Evolutionary conservation across 1,140 invertebrate genomes (phyloP), one percentile per base, ranked within the genome.

Genomic region (Aphelenchoides besseyi): DNA sequence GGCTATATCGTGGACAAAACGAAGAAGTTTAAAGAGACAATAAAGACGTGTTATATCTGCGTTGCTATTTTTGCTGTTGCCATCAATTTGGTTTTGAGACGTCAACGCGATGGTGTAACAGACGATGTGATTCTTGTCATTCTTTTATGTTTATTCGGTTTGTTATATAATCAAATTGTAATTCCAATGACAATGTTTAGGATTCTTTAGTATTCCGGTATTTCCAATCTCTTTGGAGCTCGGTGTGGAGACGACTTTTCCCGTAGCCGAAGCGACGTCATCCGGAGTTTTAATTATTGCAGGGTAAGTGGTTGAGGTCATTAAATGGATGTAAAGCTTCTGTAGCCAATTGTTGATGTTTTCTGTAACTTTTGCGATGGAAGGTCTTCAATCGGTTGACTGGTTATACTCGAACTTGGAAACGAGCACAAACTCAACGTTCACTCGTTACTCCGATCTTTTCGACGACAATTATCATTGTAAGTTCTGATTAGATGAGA

Each of bases 201-300:
- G 55, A n/a, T 78, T 78, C 61, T 78, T 78, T 28, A n/a, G 73
- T 9, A 76, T 78, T 69, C 76, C 76, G 18, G 79, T 80, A 3
- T 78, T 78, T 52, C 76, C 76, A 12, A 78, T 78, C 28, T 64
- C 69, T 70, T 41, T 78, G 5, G 76, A 78, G 64, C 62, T 78
- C n/a, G 78, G 76, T 16, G 74, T 78, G 9, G 76, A 78, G 41
- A 78, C 76, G 12, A 78, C 76, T 28, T 78, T 81, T 28, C 76
- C 76, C 3, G 66, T 81, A 30, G 74, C 79, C 18, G 76, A 78
- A 61, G 75, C 77, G 8, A 76, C 77, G 29, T 79, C 77, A 18
- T 76, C 74, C 48, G 76, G 76, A 9, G 63, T 80, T 71, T 33
- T 78, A 5, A 74, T 79, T 28, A 78, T 78, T 69, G 72, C 74